Evolutionary conservation across 2,888 invertebrate species (phyloP).

Genomic region (Hirtodrosophila confusa): DNA sequence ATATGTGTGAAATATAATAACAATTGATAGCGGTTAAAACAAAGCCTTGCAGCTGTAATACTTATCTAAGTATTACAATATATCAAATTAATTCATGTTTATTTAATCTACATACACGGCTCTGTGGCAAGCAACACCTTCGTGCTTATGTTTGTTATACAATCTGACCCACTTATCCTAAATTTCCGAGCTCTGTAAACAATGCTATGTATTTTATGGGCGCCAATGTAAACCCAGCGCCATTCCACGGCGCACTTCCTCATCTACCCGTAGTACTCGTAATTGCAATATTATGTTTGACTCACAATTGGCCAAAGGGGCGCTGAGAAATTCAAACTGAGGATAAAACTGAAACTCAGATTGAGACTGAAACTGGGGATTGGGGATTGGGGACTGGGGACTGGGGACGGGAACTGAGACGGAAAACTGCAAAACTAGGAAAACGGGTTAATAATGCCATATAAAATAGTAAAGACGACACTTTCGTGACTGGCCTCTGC

Average conservation of each 20-base stretch:
- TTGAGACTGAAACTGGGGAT: slow-evolving; percentile 24
- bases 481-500: slow-evolving; percentile 73
- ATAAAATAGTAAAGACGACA: slow-evolving; percentile 75
- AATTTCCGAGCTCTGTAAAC: slow-evolving; percentile 14
- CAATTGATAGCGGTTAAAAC: too few species aligned
- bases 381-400: too few species aligned
- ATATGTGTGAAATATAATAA: too few species aligned
- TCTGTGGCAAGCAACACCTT: slow-evolving; percentile 1
- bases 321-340: slow-evolving; percentile 42
- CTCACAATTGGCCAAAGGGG: slow-evolving; percentile 34
- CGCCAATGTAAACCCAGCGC: slow-evolving; percentile 5
- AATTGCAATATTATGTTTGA: slow-evolving; percentile 62
- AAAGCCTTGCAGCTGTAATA: too few species aligned
- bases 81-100: too few species aligned
- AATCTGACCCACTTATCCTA: slow-evolving; percentile 45
- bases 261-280: slow-evolving; percentile 4
- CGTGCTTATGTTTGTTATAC: slow-evolving; percentile 23
- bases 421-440: slow-evolving; percentile 63
- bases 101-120: too few species aligned
- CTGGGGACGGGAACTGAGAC: slow-evolving; percentile 11
- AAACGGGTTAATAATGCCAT: slow-evolving; percentile 81
- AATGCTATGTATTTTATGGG: slow-evolving; percentile 23
- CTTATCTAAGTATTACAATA: too few species aligned
- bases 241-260: slow-evolving; percentile 37
- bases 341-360: too few species aligned